Conservation (phyloP, 2,888 invertebrate genomes). For the Lasioglossum figueresi region DNA sequence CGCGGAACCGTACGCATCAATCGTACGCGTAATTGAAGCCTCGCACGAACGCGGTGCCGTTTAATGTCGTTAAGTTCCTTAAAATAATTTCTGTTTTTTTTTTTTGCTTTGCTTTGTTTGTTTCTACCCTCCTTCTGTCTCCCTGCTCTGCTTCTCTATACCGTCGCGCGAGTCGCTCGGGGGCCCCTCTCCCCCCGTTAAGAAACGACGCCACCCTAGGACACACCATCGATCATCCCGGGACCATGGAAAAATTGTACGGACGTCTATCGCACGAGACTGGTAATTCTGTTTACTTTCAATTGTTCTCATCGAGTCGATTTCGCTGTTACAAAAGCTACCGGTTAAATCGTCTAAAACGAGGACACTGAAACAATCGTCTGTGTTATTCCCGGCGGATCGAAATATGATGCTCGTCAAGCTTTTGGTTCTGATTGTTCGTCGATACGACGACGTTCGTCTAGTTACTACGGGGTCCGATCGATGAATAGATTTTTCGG, state of each 20-base stretch:
- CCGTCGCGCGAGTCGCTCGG: slow-evolving; percentile 58
- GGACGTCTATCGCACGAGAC: background rate
- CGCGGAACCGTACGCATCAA: slow-evolving; percentile 52
- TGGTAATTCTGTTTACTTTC: slow-evolving; percentile 27
- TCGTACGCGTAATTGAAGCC: slow-evolving; percentile 69
- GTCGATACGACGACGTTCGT: background rate
- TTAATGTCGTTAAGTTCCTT: slow-evolving; percentile 66
- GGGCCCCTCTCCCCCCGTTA: slow-evolving; percentile 34
- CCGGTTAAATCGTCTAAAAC: slow-evolving; percentile 4
- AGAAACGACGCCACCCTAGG: slow-evolving; percentile 1
- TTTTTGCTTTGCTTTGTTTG: background rate
- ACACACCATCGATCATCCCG: slow-evolving; percentile 29
- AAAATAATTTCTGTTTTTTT: slow-evolving; percentile 66
- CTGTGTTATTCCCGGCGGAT: background rate
- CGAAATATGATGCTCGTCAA: slow-evolving; percentile 6
- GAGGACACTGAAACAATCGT: slow-evolving; percentile 8
- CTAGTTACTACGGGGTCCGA: background rate
- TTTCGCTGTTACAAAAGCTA: slow-evolving; percentile 29
- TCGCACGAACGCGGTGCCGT: slow-evolving; percentile 69
- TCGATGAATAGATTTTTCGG: slow-evolving; percentile 24
- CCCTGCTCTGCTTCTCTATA: background rate
- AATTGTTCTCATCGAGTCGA: slow-evolving; percentile 17
- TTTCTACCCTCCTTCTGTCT: background rate
- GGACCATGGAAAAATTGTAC: slow-evolving; percentile 14
- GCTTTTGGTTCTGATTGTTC: slow-evolving; percentile 8